Evolutionary conservation across 2,113 vertebrate species (phyloP), one percentile per base, ranked within the genome.

Genomic region (Zosterops japonicus): DNA sequence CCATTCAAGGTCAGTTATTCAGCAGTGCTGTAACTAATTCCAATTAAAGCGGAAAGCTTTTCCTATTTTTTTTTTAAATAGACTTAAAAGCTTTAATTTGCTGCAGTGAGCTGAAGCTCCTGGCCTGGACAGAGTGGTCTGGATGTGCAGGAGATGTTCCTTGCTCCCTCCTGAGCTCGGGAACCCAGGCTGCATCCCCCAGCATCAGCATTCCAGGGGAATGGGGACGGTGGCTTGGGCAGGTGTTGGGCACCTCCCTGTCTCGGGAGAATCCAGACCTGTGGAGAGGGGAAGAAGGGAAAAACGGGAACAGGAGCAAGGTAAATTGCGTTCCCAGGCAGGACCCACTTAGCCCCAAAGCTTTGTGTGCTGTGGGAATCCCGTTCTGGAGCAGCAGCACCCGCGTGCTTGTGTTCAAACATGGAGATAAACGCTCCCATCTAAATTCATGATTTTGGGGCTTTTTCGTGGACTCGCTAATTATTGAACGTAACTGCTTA

Each of bases 401-500:
- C 94, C 89, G 76, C 85, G 2, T 18, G 41, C 44, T 75, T 90
- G 97, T 95, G 78, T 96, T 97, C 97, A 96, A 96, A 95, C 92
- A 89, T 83, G 3, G 93, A 87, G 97, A 96, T 97, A 96, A 97
- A 97, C 55, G 90, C 95, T 83, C 87, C 97, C 86, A 91, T 97
- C 96, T 87, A 89, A 97, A 97, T 97, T 95, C 95, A 79, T 89
- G 89, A 81, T 92, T 95, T 93, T 39, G 93, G 65, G 77, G 39
- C 87, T 97, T 87, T 68, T 95, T 75, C 65, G 4, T 81, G 39
- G 59, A 83, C 93, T 87, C 93, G 95, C 97, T 98, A 98, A 98
- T 98, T 98, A 97, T 92, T 96, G 97, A 97, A 95, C 88, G 82
- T 96, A 97, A 97, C 96, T 74, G 96, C 96, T 97, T 97, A 96